Evolutionary conservation across 35 echinoderm and acorn worm species (phyloP), one percentile per base, ranked within the genome.

Genomic region (Strongylocentrotus purpuratus): DNA sequence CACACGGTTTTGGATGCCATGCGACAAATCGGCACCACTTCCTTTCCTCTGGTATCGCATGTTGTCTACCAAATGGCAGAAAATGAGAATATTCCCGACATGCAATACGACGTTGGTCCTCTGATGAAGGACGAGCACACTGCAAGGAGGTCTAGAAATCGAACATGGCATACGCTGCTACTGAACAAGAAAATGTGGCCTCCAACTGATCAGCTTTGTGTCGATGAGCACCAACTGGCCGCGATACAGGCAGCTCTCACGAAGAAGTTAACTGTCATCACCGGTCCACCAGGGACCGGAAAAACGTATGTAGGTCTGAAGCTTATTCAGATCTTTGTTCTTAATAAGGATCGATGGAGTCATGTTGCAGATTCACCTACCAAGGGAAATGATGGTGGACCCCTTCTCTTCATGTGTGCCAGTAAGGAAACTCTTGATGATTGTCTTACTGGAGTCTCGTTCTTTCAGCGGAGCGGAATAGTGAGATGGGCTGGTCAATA

Each of bases 361-460:
- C 33, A 17, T n/a, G 86, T 15, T 15, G 70, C 18, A 4, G 11
- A 59, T 17, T n/a, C 78, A 47, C 31, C 59, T 45, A 33, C 33
- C 32, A 15, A 85, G 25, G 65, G 46, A 33, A 59, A 35, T 20
- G n/a, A 11, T 31, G 28, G 46, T 85, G 88, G 95, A 5, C 98
- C 98, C 20, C 96, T 99, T 14, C 92, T 99, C 14, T 31, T 99
- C 13, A 91, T 99, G 10, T 99, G 97, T 89, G 96, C 45, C 18
- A 98, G 97, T 9, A 98, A 97, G 48, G 97, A 97, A 94, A 96
- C 98, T 0, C 96, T 99, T 93, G 98, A 99, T 91, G 97, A 99
- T 33, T 99, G 97, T 88, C 87, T 99, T 61, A 96, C 97, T 60
- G 96, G 96, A 11, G 95, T 99, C 25, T 90, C 96, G 7, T 59